Evolutionary conservation across 2,113 vertebrate genomes (phyloP).

Genomic region (Vulpes lagopus): DNA sequence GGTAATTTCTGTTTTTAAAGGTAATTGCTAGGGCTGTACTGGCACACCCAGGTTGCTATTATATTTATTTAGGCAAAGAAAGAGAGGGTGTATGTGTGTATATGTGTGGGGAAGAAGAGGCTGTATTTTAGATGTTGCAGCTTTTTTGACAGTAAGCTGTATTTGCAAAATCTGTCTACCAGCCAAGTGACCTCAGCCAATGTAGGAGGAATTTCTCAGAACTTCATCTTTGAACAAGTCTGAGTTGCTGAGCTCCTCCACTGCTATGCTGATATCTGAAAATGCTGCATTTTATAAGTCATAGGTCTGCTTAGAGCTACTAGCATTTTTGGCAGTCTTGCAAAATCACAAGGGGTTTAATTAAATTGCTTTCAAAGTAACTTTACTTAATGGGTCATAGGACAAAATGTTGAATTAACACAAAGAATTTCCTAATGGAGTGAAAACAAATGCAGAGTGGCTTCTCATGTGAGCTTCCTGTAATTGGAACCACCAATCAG

Average conservation of each 20-base stretch:
- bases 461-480: conserved; percentile 17
- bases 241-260: not conserved
- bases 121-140: not conserved
- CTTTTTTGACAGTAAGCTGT: conserved; percentile 53
- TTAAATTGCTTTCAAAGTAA: conserved; percentile 74
- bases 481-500: conserved; percentile 63
- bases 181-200: not conserved
- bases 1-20: conserved; percentile 50
- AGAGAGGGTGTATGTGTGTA: not conserved
- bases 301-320: conserved; percentile 38
- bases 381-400: conserved; percentile 72
- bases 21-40: not conserved
- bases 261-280: not conserved
- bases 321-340: conserved; percentile 70
- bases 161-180: not conserved
- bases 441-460: conserved; percentile 66
- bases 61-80: conserved; percentile 22
- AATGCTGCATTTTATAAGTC: conserved; percentile 14
- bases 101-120: not conserved
- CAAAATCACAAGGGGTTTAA: conserved; percentile 75
- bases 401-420: conserved; percentile 75
- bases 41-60: not conserved
- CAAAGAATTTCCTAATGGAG: conserved; percentile 74
- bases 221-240: not conserved
- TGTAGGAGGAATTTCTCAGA: not conserved